Conservation (phyloP, 2,113 vertebrate genomes). For the Kryptolebias marmoratus region DNA sequence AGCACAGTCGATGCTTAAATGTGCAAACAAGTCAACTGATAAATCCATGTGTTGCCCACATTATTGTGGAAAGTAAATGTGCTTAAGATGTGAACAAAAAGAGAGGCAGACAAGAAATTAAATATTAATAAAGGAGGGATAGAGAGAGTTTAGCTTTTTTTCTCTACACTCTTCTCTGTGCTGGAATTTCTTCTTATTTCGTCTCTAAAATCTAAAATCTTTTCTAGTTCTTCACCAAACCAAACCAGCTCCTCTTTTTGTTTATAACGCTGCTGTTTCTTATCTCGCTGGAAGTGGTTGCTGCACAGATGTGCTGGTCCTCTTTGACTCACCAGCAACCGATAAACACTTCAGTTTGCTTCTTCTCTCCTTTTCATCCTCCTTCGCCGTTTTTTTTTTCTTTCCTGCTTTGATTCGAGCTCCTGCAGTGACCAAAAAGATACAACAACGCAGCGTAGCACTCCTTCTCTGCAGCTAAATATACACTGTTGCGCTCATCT, state of each 20-base stretch:
- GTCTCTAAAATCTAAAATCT: constrained; percentile 44
- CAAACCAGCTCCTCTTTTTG: constrained; percentile 36
- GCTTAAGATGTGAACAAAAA: constrained; percentile 48
- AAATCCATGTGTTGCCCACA: constrained; percentile 26
- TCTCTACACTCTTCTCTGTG: no score
- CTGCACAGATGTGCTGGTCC: constrained; percentile 36
- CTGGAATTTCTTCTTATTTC: no score
- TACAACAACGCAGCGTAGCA: constrained; percentile 9
- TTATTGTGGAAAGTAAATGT: constrained; percentile 41
- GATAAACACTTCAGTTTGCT: constrained; percentile 50
- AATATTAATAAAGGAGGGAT: constrained; percentile 40
- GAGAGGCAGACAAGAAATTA: constrained; percentile 40
- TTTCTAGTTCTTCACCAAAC: constrained; percentile 46
- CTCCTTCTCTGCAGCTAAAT: constrained; percentile 55
- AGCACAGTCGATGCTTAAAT: constrained; percentile 32
- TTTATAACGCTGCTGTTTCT: constrained; percentile 60
- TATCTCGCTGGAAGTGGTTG: constrained; percentile 39
- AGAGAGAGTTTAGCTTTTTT: constrained; percentile 53
- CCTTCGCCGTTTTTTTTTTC: constrained; percentile 16
- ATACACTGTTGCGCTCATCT: constrained; percentile 64
- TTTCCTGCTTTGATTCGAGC: constrained; percentile 46
- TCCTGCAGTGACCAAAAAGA: constrained; percentile 57
- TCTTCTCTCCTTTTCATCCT: constrained; percentile 34
- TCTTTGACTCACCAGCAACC: constrained; percentile 40
- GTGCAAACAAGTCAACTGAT: constrained; percentile 31